Conservation (phyloP, 2,797 vertebrate genomes). For the Mus minutoides region DNA sequence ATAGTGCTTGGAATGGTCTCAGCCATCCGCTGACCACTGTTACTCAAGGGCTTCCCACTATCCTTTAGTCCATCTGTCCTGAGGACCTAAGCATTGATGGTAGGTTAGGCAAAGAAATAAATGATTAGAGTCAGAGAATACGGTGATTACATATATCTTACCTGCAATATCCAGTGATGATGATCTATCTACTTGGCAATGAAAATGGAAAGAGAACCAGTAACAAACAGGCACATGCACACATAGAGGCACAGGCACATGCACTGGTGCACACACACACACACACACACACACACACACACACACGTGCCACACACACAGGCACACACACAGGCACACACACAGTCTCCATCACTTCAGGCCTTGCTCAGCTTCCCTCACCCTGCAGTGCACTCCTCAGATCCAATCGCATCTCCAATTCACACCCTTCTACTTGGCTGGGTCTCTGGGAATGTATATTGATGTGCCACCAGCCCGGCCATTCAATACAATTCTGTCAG, state of each 20-base stretch:
- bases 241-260: neutral
- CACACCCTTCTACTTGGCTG: conserved; percentile 72
- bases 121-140: neutral
- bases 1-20: neutral
- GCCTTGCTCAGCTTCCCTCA: neutral
- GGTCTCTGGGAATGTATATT: conserved; percentile 21
- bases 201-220: neutral
- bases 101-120: neutral
- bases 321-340: neutral
- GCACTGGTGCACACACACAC: neutral
- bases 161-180: neutral
- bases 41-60: neutral
- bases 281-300: neutral
- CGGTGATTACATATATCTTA: neutral
- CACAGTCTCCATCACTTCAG: conserved; percentile 15
- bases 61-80: neutral
- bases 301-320: neutral
- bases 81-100: neutral
- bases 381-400: neutral
- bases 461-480: neutral
- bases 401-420: conserved; percentile 62
- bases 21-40: neutral
- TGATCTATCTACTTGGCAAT: neutral
- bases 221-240: neutral
- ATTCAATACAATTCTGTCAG: conserved; percentile 66